Percentiles rank a stretch among this genome's conserved stretches.
Evolutionary conservation across 2,797 vertebrate species (phyloP).

Genomic region (Synanceia verrucosa): DNA sequence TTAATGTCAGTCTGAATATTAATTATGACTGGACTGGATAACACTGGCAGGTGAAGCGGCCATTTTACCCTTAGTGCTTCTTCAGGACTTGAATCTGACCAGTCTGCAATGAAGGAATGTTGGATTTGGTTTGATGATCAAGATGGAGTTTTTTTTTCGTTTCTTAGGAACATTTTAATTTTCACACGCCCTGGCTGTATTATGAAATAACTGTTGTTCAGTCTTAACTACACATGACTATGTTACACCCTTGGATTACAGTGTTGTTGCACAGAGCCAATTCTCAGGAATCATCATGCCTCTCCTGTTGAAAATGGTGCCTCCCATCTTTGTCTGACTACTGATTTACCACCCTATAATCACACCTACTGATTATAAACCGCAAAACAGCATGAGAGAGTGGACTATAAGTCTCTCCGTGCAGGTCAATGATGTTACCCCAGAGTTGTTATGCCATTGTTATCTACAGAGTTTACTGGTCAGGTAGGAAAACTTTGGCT

Average conservation of each 20-base stretch:
- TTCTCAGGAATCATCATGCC: constrained; percentile 3
- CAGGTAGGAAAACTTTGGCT: no score
- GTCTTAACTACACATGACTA: background rate
- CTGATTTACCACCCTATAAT: background rate
- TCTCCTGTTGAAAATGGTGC: background rate
- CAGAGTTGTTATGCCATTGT: no score
- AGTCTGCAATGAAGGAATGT: no score
- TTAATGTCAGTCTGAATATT: background rate
- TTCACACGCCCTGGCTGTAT: background rate
- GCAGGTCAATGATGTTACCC: background rate
- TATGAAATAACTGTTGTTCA: constrained; percentile 26
- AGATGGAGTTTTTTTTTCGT: no score
- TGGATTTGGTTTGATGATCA: no score
- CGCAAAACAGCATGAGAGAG: background rate
- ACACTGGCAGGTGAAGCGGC: background rate
- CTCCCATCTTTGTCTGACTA: background rate
- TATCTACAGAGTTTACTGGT: background rate
- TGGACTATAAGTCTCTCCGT: background rate
- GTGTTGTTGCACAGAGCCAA: background rate
- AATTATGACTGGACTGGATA: background rate
- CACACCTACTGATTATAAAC: background rate
- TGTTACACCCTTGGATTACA: constrained; percentile 33
- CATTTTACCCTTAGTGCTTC: constrained; percentile 20
- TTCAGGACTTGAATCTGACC: constrained; percentile 8
- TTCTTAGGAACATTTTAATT: background rate